Percentiles rank a stretch among this genome's conserved stretches.
These are phyloP conservation scores for Oscheius sp. DNA, from an alignment of 2,888 invertebrate species.

Conservation along the genomic window DNA sequence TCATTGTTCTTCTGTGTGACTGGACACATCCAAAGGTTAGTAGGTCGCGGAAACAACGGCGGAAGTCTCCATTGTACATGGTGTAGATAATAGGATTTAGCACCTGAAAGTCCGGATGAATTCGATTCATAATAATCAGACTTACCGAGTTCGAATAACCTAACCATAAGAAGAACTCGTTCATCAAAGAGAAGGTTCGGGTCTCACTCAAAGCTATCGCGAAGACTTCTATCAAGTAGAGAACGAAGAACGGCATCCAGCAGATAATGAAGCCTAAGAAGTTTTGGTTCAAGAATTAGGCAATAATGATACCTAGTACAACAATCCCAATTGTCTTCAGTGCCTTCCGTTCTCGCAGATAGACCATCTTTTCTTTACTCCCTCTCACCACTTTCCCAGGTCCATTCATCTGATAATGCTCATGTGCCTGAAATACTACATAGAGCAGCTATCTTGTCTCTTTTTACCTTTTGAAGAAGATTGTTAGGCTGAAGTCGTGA, in stretches of 20 bases:
- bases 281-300: not conserved
- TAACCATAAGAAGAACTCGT: conserved; percentile 74
- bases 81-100: conserved; percentile 73
- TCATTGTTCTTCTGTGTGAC: conserved; percentile 71
- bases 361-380: conserved; percentile 73
- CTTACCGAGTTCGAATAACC: conserved; percentile 74
- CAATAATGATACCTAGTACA: conserved; percentile 62
- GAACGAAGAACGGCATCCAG: conserved; percentile 75
- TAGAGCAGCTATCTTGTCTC: not conserved
- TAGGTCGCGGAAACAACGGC: conserved; percentile 73
- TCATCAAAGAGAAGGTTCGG: conserved; percentile 57
- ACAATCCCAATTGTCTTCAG: conserved; percentile 73
- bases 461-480: conserved; percentile 50
- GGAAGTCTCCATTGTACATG: conserved; percentile 73
- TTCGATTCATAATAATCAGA: not conserved
- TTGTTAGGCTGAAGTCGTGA: conserved; percentile 63
- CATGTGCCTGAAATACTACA: conserved; percentile 50
- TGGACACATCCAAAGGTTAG: conserved; percentile 72
- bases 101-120: conserved; percentile 51
- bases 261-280: conserved; percentile 73
- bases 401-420: conserved; percentile 68
- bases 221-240: conserved; percentile 73
- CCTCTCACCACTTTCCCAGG: conserved; percentile 70
- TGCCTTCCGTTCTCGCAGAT: conserved; percentile 72
- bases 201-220: conserved; percentile 48